These are phyloP conservation scores for Escarpia spicata DNA, from an alignment of 2,888 invertebrate species.

Conservation along the genomic window DNA sequence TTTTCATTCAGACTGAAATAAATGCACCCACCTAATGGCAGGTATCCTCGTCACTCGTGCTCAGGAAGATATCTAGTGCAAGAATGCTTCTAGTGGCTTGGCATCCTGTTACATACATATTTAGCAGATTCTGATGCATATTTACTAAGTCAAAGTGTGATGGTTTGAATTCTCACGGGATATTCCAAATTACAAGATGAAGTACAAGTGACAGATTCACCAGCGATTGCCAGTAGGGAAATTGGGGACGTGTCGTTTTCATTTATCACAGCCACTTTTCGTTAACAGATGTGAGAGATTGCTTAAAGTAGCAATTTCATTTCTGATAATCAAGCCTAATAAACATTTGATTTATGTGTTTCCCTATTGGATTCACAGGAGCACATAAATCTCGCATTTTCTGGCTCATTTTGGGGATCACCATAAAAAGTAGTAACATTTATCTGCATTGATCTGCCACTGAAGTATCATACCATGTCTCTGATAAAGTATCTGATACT, in stretches of 20 bases:
- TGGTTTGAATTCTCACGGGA: background rate
- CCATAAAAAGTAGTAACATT: background rate
- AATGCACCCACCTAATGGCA: background rate
- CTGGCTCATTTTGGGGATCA: background rate
- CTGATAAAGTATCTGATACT: background rate
- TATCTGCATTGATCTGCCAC: background rate
- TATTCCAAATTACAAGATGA: background rate
- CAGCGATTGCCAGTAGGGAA: background rate
- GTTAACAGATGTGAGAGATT: background rate
- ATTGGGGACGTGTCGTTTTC: background rate
- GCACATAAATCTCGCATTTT: background rate
- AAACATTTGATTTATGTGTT: background rate
- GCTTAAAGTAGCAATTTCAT: background rate
- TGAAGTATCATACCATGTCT: background rate
- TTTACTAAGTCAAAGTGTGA: constrained; percentile 13
- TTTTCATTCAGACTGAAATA: background rate
- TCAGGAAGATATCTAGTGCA: background rate
- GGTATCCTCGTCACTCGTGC: background rate
- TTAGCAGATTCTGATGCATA: background rate
- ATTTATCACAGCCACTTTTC: background rate
- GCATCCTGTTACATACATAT: background rate
- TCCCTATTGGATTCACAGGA: background rate
- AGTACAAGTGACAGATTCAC: background rate
- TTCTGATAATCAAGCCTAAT: background rate
- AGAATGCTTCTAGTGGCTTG: background rate